These are phyloP conservation scores for Trissolcus brochymenae DNA, from an alignment of 2,888 invertebrate species.

Conservation along the genomic window DNA sequence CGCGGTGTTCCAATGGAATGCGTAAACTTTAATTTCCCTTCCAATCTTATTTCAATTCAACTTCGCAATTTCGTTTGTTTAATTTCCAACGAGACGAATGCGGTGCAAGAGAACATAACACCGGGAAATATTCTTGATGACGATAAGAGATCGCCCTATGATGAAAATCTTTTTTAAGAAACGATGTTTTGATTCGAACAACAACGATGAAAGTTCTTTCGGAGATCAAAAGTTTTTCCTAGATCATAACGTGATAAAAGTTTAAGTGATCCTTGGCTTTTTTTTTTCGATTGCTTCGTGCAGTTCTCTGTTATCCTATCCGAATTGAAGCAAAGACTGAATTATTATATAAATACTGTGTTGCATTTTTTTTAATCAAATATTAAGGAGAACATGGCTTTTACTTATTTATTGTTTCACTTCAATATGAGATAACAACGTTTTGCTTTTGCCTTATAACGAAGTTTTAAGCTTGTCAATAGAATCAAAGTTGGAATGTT, in stretches of 20 bases:
- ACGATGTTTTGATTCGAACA: conserved; percentile 31
- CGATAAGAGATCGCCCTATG: conserved; percentile 50
- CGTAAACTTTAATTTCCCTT: conserved; percentile 19
- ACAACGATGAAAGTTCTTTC: conserved; percentile 44
- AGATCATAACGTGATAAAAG: conserved; percentile 45
- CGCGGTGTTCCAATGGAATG: conserved; percentile 15
- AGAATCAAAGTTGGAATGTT: conserved; percentile 12
- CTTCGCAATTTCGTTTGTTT: conserved; percentile 13
- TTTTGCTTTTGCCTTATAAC: conserved; percentile 48
- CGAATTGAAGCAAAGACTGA: conserved; percentile 17
- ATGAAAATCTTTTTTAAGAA: conserved; percentile 43
- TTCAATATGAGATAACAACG: conserved; percentile 41
- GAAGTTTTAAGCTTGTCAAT: conserved; percentile 44
- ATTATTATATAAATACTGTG: conserved; percentile 35
- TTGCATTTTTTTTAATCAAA: conserved; percentile 11
- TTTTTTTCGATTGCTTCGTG: conserved; percentile 17
- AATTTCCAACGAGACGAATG: conserved; percentile 17
- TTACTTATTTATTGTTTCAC: conserved; percentile 23
- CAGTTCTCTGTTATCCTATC: conserved; percentile 6
- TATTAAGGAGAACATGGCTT: not conserved
- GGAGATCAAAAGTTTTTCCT: conserved; percentile 38
- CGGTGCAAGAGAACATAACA: no score
- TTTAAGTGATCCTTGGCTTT: conserved; percentile 41
- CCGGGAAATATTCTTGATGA: conserved; percentile 59
- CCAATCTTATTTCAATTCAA: conserved; percentile 31